Percentiles rank a stretch among this genome's conserved stretches.
Evolutionary conservation across 2,888 invertebrate genomes (phyloP).

Genomic region (Eumacrocentrus americanus): DNA sequence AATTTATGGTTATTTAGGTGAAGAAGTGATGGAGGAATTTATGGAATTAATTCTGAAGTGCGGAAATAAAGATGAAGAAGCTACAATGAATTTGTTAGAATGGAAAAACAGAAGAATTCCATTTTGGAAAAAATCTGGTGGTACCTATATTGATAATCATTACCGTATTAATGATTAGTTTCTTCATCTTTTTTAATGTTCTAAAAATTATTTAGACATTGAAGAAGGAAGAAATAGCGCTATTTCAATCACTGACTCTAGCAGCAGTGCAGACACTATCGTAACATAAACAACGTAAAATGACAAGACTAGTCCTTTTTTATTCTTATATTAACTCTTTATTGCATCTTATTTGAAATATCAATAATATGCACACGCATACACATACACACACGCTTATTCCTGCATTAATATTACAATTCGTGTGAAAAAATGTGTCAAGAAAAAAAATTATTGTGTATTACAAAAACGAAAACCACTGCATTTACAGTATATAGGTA

Average conservation of each 20-base stretch:
- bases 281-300: too few species aligned
- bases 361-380: not conserved
- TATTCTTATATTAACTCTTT: too few species aligned
- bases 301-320: too few species aligned
- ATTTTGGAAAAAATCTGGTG: slow-evolving; percentile 59
- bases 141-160: too few species aligned
- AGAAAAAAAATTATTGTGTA: too few species aligned
- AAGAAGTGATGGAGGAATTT: slow-evolving; percentile 64
- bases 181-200: too few species aligned
- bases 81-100: slow-evolving; percentile 61
- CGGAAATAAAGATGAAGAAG: slow-evolving; percentile 52
- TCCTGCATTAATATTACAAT: not conserved
- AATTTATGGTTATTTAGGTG: too few species aligned
- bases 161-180: too few species aligned
- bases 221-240: too few species aligned
- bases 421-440: not conserved
- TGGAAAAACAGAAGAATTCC: slow-evolving; percentile 63
- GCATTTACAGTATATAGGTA: not conserved
- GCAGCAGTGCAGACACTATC: too few species aligned
- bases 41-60: slow-evolving; percentile 60
- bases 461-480: not conserved
- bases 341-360: not conserved
- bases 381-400: not conserved
- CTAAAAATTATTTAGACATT: too few species aligned
- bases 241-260: too few species aligned